Evolutionary conservation across 2,888 invertebrate genomes (phyloP).

Genomic region (Drosophila maculinotata): DNA sequence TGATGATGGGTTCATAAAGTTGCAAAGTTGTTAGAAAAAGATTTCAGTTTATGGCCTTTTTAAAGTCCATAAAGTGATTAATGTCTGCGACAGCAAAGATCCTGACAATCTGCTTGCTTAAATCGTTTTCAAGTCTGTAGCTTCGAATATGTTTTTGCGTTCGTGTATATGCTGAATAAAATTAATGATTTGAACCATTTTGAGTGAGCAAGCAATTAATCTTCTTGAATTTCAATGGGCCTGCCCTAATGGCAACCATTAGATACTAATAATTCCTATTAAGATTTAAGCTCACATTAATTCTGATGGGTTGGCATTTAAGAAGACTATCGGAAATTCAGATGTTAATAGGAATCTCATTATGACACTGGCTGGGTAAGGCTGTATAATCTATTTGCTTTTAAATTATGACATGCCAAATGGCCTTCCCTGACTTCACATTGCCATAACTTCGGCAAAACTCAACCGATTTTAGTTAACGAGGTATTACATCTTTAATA

Average conservation of each 20-base stretch:
- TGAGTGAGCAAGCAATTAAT: constrained; percentile 70
- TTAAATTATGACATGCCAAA: too few relatives aligned
- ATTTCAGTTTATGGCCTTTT: constrained; percentile 54
- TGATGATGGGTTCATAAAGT: constrained; percentile 42
- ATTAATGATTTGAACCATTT: constrained; percentile 68
- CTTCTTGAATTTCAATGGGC: constrained; percentile 55
- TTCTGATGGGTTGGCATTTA: constrained; percentile 21
- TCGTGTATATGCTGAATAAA: constrained; percentile 25
- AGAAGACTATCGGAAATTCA: constrained; percentile 20
- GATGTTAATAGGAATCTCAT: constrained; percentile 32
- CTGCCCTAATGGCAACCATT: constrained; percentile 23
- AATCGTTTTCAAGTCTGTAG: constrained; percentile 15
- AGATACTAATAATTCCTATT: constrained; percentile 50
- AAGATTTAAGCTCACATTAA: constrained; percentile 35
- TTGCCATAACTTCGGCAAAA: too few relatives aligned
- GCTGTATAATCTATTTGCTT: background rate
- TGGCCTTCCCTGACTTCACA: too few relatives aligned
- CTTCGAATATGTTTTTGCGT: constrained; percentile 28
- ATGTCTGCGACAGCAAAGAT: constrained; percentile 47
- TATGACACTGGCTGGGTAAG: constrained; percentile 8
- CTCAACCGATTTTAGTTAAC: too few relatives aligned
- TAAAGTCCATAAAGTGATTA: constrained; percentile 67
- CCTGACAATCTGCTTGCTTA: constrained; percentile 31
- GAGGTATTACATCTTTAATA: too few relatives aligned
- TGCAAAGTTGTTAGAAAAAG: constrained; percentile 37